Percentiles rank a stretch among this genome's conserved stretches.
These are phyloP conservation scores for Clarias platycephalus DNA, from an alignment of 2,797 vertebrate species.

Conservation along the genomic window DNA sequence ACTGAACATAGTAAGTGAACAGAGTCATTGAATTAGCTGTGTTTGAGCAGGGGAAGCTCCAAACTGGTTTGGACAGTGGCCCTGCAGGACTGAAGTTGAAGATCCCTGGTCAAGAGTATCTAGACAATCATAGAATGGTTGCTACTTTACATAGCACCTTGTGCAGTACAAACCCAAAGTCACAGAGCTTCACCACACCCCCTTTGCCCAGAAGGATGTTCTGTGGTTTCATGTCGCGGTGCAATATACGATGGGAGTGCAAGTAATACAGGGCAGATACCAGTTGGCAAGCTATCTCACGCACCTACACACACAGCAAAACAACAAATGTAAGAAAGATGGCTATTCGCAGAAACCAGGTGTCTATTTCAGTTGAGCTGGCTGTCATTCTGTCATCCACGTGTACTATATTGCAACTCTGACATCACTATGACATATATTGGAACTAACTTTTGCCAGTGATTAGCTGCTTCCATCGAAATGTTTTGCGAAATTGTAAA, in stretches of 20 bases:
- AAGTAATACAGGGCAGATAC: constrained; percentile 95
- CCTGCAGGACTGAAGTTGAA: too few species aligned
- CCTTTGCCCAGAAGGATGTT: constrained; percentile 93
- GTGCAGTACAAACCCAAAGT: constrained; percentile 85
- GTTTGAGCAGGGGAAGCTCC: too few species aligned
- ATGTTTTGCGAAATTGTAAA: constrained; percentile 19
- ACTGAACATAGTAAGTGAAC: too few species aligned
- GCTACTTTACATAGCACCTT: constrained; percentile 10
- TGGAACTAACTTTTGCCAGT: constrained; percentile 15
- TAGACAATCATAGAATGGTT: not conserved
- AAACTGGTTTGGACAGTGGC: too few species aligned
- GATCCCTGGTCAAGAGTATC: not conserved
- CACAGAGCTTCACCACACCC: constrained; percentile 92
- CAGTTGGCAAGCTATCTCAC: constrained; percentile 87
- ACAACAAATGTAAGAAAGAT: constrained; percentile 24
- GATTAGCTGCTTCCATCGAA: constrained; percentile 25
- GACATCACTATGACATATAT: constrained; percentile 26
- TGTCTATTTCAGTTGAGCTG: constrained; percentile 36
- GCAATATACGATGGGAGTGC: constrained; percentile 95
- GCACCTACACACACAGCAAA: constrained; percentile 74
- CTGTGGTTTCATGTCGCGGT: constrained; percentile 98
- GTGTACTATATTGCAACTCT: constrained; percentile 25
- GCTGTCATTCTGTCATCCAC: constrained; percentile 16
- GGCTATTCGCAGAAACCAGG: constrained; percentile 29
- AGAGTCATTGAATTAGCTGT: too few species aligned